A percentile compares a stretch with the other conserved stretches of the same genome.
phyloP scores from a whole-genome alignment of 2,888 invertebrate species.

The Folsomia manolachei region DNA sequence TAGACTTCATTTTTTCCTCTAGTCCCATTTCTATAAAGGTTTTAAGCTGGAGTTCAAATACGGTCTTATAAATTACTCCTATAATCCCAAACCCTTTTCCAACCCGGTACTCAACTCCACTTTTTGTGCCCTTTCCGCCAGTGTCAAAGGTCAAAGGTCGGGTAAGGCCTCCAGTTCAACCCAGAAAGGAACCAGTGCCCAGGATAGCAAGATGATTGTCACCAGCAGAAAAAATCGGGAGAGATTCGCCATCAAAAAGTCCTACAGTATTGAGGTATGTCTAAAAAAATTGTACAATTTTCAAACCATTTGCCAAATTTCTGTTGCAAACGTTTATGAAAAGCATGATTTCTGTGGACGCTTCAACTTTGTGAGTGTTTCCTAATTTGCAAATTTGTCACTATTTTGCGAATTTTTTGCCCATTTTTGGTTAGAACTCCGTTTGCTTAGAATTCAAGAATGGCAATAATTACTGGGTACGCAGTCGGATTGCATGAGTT shows the following conservation, averaged over 20 bases:
- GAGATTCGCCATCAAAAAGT: conserved; percentile 95
- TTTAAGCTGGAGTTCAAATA: conserved; percentile 51
- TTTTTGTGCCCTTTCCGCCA: conserved; percentile 22
- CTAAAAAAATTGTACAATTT: too few species aligned
- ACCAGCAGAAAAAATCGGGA: conserved; percentile 91
- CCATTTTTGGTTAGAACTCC: too few species aligned
- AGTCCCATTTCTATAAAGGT: conserved; percentile 2
- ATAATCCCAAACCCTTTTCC: conserved; percentile 45
- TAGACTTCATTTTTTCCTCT: not conserved
- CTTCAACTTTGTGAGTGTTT: too few species aligned
- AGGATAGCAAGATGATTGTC: conserved; percentile 66
- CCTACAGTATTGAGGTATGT: conserved; percentile 96
- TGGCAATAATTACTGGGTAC: too few species aligned
- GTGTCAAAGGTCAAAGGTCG: conserved; percentile 13
- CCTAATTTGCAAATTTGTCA: too few species aligned
- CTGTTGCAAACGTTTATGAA: too few species aligned
- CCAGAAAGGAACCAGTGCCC: not conserved
- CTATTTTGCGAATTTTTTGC: too few species aligned
- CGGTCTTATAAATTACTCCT: conserved; percentile 49
- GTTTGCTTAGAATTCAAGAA: too few species aligned
- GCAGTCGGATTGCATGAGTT: too few species aligned
- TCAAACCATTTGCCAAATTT: too few species aligned
- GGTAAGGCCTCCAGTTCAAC: conserved; percentile 2
- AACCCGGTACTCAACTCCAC: conserved; percentile 35
- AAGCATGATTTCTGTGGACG: too few species aligned